phyloP scores from a whole-genome alignment of 2,797 vertebrate species.

The Acomys russatus region DNA sequence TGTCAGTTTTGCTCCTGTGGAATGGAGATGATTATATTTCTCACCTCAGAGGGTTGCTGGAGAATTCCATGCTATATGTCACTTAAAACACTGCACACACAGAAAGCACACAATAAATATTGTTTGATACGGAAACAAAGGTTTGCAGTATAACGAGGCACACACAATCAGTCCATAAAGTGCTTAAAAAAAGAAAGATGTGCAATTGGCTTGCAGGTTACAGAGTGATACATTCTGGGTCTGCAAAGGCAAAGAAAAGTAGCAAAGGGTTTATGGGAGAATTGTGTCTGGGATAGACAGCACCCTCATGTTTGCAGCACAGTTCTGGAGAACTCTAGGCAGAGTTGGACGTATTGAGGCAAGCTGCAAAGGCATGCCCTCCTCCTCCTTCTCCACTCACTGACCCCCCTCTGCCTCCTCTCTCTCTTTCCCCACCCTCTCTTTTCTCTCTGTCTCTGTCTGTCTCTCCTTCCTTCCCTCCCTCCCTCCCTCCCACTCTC shows the following conservation, averaged over 20 bases:
- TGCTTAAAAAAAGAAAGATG: not conserved
- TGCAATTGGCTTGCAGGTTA: not conserved
- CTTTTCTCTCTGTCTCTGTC: not conserved
- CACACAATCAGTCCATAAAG: not conserved
- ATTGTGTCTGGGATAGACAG: not conserved
- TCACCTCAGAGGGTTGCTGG: not conserved
- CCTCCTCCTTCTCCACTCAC: not conserved
- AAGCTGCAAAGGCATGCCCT: not conserved
- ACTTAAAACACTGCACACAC: not conserved
- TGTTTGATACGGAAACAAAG: not conserved
- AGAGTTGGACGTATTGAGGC: not conserved
- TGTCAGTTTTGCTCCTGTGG: conserved; percentile 41
- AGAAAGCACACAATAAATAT: not conserved
- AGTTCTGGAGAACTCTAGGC: too few relatives aligned
- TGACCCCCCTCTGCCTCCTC: too few relatives aligned
- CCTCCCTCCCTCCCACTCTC: too few relatives aligned
- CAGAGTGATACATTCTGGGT: not conserved
- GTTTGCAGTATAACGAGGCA: not conserved
- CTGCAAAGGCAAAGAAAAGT: not conserved
- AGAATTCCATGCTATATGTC: not conserved
- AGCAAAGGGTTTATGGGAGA: not conserved
- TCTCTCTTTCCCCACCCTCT: not conserved
- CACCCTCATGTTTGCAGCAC: not conserved
- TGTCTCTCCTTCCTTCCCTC: not conserved
- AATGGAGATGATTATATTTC: not conserved